A percentile compares a stretch with the other conserved stretches of the same genome.
These are phyloP conservation scores for Thripadectes ignobilis DNA, from an alignment of 2,797 vertebrate genomes.

Conservation along the genomic window DNA sequence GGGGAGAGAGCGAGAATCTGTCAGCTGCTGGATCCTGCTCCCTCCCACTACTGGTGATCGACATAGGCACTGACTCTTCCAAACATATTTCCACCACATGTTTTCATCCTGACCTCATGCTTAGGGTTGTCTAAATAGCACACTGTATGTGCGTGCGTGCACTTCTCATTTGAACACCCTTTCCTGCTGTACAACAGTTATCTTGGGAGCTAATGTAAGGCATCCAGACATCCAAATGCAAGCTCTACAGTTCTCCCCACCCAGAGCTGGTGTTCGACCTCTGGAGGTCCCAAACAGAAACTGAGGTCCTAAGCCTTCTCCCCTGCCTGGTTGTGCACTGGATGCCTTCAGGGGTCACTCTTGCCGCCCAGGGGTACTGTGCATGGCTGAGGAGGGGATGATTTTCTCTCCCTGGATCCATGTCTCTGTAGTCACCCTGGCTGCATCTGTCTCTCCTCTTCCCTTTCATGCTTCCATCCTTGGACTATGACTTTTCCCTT, in stretches of 20 bases:
- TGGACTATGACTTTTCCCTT: background rate
- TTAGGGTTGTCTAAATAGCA: slow-evolving; percentile 62
- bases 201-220: slow-evolving; percentile 37
- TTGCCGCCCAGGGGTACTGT: background rate
- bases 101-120: slow-evolving; percentile 66
- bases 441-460: background rate
- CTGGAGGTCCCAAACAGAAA: background rate
- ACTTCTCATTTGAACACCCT: slow-evolving; percentile 45
- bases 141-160: slow-evolving; percentile 54
- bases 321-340: fast-evolving
- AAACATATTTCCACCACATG: slow-evolving; percentile 75
- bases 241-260: background rate
- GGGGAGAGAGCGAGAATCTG: slow-evolving; percentile 23
- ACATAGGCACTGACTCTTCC: slow-evolving; percentile 51
- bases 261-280: background rate
- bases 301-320: background rate
- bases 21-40: slow-evolving; percentile 49
- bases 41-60: slow-evolving; percentile 46
- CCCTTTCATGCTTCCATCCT: background rate
- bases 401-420: background rate
- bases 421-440: background rate
- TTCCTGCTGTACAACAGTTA: slow-evolving; percentile 55
- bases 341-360: background rate
- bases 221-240: slow-evolving; percentile 1
- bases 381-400: background rate